Evolutionary conservation across 1,140 invertebrate species (phyloP), one percentile per base, ranked within the genome.

Genomic region (Drosophila equinoxialis): DNA sequence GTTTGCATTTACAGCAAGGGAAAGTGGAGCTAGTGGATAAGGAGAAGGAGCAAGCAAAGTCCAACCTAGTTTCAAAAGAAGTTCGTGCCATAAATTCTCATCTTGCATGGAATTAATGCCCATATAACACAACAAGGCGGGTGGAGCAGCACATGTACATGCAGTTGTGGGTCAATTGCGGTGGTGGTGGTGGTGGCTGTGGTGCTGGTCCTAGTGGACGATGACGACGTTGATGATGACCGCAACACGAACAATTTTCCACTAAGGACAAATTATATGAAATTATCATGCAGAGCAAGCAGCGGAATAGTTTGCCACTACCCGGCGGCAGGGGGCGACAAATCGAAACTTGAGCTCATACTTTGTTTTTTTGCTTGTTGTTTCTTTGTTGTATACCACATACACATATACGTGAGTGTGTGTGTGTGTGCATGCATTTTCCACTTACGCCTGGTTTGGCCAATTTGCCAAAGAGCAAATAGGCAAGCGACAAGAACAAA

Each of bases 281-380:
- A 89, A 89, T 89, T 89, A 90, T 90, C 81, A 90, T 89, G 84
- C 85, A 81, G 85, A 63, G 73, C 71, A 83, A 74, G 80, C 81
- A 79, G 68, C 73, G 55, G 35, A 55, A 73, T 73, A 70, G 71
- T 79, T 83, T 71, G 84, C 84, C 84, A 80, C 80, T 74, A 39
- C 66, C 67, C 61, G 78, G 78, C 61, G 74, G 74, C 78, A 84
- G 70, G 71, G 45, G 37, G 68, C 61, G 65, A 75, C 63, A 68
- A 71, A 79, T 69, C 79, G 67, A 78, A 86, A 70, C 66, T 76
- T 57, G 41, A 62, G 60, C 65, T 58, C 58, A 61, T 30, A 30
- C 30, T 6, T 30, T 30, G 30, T 30, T 30, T 30, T 30, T 30
- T 26, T 26, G 23, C 30, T 30, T 30, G 30, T 30, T 30, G 30